Percentiles rank a stretch among this genome's conserved stretches.
phyloP scores from a whole-genome alignment of 2,888 invertebrate genomes.

The Aspidiotus destructor region DNA sequence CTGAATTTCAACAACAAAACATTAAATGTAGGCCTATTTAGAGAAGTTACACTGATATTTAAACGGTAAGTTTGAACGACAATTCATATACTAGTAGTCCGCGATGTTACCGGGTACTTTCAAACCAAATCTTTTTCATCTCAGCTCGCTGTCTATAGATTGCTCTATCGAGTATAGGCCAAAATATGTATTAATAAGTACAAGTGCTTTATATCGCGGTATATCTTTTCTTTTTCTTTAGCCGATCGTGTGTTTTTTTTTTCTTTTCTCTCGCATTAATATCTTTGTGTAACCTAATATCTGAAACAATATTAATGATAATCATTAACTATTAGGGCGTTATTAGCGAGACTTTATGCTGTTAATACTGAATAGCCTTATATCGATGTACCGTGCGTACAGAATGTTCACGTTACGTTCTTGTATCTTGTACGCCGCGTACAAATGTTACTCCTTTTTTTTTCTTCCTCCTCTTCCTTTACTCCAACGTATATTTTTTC shows the following conservation, averaged over 20 bases:
- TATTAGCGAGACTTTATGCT: slow-evolving; percentile 13
- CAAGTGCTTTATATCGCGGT: not conserved
- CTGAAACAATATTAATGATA: slow-evolving; percentile 21
- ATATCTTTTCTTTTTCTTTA: not conserved
- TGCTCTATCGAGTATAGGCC: too few species aligned
- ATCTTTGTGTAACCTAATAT: slow-evolving; percentile 13
- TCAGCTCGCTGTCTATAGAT: too few species aligned
- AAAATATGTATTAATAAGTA: too few species aligned
- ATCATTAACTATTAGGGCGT: slow-evolving; percentile 26
- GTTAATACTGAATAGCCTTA: slow-evolving; percentile 11
- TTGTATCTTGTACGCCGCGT: too few species aligned
- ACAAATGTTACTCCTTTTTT: not conserved
- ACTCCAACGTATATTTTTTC: not conserved
- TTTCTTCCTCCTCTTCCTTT: slow-evolving; percentile 2
- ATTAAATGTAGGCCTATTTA: too few species aligned
- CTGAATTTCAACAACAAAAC: too few species aligned
- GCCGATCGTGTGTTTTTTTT: not conserved
- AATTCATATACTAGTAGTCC: too few species aligned
- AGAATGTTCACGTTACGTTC: too few species aligned
- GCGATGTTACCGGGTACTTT: too few species aligned
- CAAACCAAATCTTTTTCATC: too few species aligned
- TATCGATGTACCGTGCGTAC: not conserved
- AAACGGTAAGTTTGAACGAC: too few species aligned
- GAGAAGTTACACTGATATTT: too few species aligned
- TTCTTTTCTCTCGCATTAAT: not conserved